Percentiles rank a stretch among this genome's conserved stretches.
These are phyloP conservation scores for Nomada ferruginata DNA, from an alignment of 2,888 invertebrate genomes.

Conservation along the genomic window DNA sequence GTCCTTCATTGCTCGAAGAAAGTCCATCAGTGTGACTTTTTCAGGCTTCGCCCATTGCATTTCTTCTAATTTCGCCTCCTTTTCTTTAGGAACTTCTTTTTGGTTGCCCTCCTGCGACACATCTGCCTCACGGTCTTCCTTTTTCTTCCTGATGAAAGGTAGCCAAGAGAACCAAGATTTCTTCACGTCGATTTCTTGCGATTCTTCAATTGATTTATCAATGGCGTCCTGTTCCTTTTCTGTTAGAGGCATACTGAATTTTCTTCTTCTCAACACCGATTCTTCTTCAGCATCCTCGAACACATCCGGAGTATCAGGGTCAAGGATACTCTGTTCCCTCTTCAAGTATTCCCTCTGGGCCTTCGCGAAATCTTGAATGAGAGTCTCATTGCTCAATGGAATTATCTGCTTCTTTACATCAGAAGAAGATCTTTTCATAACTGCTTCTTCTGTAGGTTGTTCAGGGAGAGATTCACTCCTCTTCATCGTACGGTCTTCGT, in stretches of 20 bases:
- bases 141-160: conserved; percentile 69
- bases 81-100: neutral
- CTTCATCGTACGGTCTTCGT: conserved; percentile 83
- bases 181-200: conserved; percentile 74
- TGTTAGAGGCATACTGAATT: conserved; percentile 69
- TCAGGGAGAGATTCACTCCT: conserved; percentile 78
- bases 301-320: conserved; percentile 61
- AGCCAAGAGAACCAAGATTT: conserved; percentile 77
- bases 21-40: conserved; percentile 73
- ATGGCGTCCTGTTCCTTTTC: conserved; percentile 76
- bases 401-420: conserved; percentile 80
- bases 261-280: conserved; percentile 66
- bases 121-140: conserved; percentile 72
- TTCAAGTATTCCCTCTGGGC: conserved; percentile 71
- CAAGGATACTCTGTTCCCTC: conserved; percentile 74
- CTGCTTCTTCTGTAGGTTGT: conserved; percentile 21
- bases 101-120: conserved; percentile 71
- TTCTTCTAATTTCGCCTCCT: neutral
- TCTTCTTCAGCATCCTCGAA: conserved; percentile 49
- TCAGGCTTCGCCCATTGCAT: conserved; percentile 50
- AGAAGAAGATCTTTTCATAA: conserved; percentile 55
- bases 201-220: conserved; percentile 42
- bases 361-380: conserved; percentile 74
- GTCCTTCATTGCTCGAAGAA: conserved; percentile 71
- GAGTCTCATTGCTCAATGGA: conserved; percentile 77